phyloP scores from a whole-genome alignment of 2,888 invertebrate genomes.

The Miltochrista miniata region DNA sequence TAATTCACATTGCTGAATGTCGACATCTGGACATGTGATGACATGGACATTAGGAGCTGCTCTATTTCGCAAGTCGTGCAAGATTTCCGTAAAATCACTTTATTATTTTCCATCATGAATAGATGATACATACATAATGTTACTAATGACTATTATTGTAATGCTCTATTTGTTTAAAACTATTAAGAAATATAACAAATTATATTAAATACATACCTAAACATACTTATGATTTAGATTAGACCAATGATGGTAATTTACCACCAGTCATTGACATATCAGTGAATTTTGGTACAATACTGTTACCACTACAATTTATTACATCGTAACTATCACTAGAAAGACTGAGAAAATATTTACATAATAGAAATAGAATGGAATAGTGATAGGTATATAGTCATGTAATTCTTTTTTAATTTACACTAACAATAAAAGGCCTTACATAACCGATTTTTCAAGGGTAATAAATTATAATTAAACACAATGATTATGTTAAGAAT shows the following conservation, averaged over 20 bases:
- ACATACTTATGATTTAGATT: slow-evolving; percentile 29
- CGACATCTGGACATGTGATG: too few species aligned
- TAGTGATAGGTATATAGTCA: slow-evolving; percentile 17
- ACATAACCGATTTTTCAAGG: slow-evolving; percentile 25
- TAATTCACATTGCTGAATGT: slow-evolving; percentile 14
- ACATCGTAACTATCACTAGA: slow-evolving; percentile 30
- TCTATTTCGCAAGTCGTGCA: neutral
- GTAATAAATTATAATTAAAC: slow-evolving; percentile 14
- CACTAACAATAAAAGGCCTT: slow-evolving; percentile 20
- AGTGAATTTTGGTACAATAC: slow-evolving; percentile 19
- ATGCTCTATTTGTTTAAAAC: slow-evolving; percentile 18
- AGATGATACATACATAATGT: slow-evolving; percentile 10
- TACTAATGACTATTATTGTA: slow-evolving; percentile 9
- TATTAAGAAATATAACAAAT: slow-evolving; percentile 25
- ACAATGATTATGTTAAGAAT: slow-evolving; percentile 11
- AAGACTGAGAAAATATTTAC: slow-evolving; percentile 38
- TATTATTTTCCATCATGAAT: neutral
- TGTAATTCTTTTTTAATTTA: neutral
- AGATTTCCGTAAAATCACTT: neutral
- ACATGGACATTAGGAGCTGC: neutral
- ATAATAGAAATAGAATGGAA: slow-evolving; percentile 28
- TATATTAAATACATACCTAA: slow-evolving; percentile 21
- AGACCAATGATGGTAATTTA: slow-evolving; percentile 16
- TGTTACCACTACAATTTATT: slow-evolving; percentile 10
- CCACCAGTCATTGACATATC: slow-evolving; percentile 25